These are phyloP conservation scores for Collichthys lucidus DNA, from an alignment of 2,113 vertebrate genomes.

Conservation along the genomic window DNA sequence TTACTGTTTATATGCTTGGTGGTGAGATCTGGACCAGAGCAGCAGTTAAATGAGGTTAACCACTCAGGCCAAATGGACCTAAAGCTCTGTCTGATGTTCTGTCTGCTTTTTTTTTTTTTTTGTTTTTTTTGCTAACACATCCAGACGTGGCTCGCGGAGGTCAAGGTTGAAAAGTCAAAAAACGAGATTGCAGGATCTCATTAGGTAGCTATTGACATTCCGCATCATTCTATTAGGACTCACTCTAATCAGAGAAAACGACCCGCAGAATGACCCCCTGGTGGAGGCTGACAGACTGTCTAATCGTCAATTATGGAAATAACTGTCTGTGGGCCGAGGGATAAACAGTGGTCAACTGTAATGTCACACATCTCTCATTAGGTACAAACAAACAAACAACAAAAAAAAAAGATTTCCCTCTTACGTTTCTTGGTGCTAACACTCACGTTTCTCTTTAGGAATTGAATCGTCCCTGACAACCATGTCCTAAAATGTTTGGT, in stretches of 20 bases:
- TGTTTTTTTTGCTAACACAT: no score
- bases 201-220: constrained; percentile 56
- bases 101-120: neutral
- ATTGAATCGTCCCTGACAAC: no score
- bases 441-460: no score
- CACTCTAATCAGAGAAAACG: constrained; percentile 55
- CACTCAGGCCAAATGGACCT: constrained; percentile 30
- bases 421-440: no score
- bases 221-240: constrained; percentile 57
- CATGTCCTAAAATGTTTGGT: no score
- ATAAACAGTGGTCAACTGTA: neutral
- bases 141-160: constrained; percentile 14
- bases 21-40: neutral
- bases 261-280: constrained; percentile 25
- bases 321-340: constrained; percentile 27
- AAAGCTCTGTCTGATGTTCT: constrained; percentile 20
- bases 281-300: constrained; percentile 20
- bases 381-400: neutral
- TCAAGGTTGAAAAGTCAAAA: constrained; percentile 51
- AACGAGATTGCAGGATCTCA: constrained; percentile 58
- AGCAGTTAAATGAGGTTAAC: constrained; percentile 39
- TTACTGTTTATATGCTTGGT: neutral
- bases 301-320: constrained; percentile 60
- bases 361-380: neutral
- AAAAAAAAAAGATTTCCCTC: no score